phyloP scores from a whole-genome alignment of 2,113 vertebrate species.

The Mastomys coucha region DNA sequence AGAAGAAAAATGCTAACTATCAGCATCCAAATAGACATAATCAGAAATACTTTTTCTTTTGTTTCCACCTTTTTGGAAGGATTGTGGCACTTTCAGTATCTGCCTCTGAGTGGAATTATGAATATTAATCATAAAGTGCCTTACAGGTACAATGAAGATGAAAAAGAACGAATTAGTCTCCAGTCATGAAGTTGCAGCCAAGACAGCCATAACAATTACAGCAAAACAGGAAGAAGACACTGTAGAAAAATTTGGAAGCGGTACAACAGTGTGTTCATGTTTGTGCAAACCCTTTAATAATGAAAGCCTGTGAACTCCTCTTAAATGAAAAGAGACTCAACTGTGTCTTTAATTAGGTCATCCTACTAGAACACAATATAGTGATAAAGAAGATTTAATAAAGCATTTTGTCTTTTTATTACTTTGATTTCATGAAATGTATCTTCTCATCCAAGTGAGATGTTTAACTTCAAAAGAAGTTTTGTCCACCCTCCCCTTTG shows the following conservation, averaged over 20 bases:
- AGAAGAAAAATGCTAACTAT: neutral
- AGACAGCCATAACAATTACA: constrained; percentile 79
- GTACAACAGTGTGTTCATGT: constrained; percentile 81
- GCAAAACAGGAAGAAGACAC: constrained; percentile 80
- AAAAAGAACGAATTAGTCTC: constrained; percentile 67
- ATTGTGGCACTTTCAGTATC: neutral
- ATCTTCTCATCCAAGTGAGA: constrained; percentile 88
- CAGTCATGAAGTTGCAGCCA: constrained; percentile 73
- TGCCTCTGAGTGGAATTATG: constrained; percentile 62
- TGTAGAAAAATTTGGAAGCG: constrained; percentile 81
- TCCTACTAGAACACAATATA: constrained; percentile 86
- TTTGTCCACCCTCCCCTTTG: constrained; percentile 84
- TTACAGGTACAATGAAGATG: constrained; percentile 80
- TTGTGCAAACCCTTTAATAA: constrained; percentile 83
- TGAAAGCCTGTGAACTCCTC: constrained; percentile 85
- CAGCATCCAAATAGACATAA: neutral
- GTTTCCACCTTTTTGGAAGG: constrained; percentile 46
- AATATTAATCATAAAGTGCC: constrained; percentile 64
- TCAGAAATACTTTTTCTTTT: neutral
- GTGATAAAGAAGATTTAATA: constrained; percentile 91
- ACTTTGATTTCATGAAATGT: constrained; percentile 87
- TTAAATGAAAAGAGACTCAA: constrained; percentile 87
- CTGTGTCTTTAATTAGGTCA: constrained; percentile 89
- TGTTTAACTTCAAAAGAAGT: constrained; percentile 90
- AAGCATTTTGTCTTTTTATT: constrained; percentile 90